These are phyloP conservation scores for Oreotragus oreotragus DNA, from an alignment of 2,113 vertebrate species.

Conservation along the genomic window DNA sequence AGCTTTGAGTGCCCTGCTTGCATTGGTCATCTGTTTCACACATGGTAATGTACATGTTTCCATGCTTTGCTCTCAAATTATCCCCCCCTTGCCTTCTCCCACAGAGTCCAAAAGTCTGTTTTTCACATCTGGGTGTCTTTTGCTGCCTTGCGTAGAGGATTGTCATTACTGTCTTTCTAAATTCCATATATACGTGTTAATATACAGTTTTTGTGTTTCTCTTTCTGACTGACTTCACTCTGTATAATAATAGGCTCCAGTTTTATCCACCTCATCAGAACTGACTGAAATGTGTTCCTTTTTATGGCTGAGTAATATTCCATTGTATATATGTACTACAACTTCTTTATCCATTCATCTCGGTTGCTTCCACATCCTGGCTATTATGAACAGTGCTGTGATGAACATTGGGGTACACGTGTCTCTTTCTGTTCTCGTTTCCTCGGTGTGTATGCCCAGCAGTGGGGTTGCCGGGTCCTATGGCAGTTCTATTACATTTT, in stretches of 20 bases:
- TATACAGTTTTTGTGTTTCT: not conserved
- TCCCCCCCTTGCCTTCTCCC: not conserved
- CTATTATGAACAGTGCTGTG: not conserved
- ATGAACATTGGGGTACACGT: not conserved
- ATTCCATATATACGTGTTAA: not conserved
- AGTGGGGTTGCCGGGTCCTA: not conserved
- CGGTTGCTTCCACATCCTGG: not conserved
- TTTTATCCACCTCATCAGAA: not conserved
- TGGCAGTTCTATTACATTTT: not conserved
- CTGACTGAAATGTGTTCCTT: not conserved
- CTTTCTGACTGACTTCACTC: not conserved
- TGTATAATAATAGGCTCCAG: not conserved
- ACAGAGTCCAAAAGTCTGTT: not conserved
- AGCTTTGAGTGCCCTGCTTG: not conserved
- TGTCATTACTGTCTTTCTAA: not conserved
- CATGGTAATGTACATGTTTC: not conserved
- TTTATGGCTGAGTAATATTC: not conserved
- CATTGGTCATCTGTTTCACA: not conserved
- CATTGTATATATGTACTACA: not conserved
- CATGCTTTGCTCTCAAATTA: not conserved
- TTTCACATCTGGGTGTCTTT: not conserved
- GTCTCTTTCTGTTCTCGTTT: not conserved
- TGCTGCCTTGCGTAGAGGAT: not conserved
- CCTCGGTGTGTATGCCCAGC: not conserved
- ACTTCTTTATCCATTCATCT: not conserved